Conservation (phyloP, 2,888 invertebrate species). For the Thymelicus lineola region DNA sequence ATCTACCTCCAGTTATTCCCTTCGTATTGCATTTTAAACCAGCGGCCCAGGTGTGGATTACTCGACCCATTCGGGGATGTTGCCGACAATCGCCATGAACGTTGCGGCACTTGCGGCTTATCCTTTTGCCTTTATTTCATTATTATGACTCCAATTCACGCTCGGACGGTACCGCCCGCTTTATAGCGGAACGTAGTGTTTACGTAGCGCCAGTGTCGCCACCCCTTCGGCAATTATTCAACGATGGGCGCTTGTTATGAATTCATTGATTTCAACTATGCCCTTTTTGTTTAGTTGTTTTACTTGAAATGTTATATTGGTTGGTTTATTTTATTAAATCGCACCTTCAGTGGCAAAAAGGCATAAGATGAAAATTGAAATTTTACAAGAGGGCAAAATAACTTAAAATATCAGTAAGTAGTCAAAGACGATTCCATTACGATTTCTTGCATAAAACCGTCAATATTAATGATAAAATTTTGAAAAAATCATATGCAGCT, state of each 20-base stretch:
- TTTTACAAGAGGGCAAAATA: too few species aligned
- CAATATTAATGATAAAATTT: too few species aligned
- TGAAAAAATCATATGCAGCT: too few species aligned
- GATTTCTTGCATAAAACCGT: too few species aligned
- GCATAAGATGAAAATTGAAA: too few species aligned
- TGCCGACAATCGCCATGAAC: constrained; percentile 46
- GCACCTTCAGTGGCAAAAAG: too few species aligned
- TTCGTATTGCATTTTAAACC: constrained; percentile 36
- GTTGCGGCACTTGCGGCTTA: constrained; percentile 49
- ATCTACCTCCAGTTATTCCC: constrained; percentile 13
- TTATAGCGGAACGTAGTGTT: constrained; percentile 50
- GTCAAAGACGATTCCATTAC: too few species aligned
- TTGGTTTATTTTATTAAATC: too few species aligned
- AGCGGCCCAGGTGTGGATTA: constrained; percentile 39
- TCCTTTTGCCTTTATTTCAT: constrained; percentile 62
- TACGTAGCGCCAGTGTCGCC: constrained; percentile 38
- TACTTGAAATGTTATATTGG: background rate
- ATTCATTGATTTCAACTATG: constrained; percentile 36
- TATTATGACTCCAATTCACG: constrained; percentile 58
- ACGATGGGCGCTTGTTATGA: constrained; percentile 32
- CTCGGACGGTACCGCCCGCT: constrained; percentile 54
- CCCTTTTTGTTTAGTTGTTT: constrained; percentile 26
- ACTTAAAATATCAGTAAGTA: too few species aligned
- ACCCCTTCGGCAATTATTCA: constrained; percentile 36
- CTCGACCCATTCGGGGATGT: constrained; percentile 42